These are phyloP conservation scores for Coregonus sp. DNA, from an alignment of 2,797 vertebrate species.

Conservation along the genomic window DNA sequence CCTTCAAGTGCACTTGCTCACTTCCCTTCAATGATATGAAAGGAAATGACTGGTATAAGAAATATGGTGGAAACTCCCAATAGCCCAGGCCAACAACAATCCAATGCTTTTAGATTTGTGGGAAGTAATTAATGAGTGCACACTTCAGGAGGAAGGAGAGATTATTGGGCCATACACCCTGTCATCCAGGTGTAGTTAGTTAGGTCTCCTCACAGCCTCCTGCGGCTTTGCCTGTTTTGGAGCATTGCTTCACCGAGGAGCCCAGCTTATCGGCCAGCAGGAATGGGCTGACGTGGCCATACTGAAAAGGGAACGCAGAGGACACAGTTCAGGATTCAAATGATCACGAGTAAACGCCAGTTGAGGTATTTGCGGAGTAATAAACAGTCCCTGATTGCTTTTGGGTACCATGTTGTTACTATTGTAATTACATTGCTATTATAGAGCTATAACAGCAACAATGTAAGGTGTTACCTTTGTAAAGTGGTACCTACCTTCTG, in stretches of 20 bases:
- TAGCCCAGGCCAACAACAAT: too few species aligned
- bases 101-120: too few species aligned
- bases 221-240: slow-evolving; percentile 61
- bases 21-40: too few species aligned
- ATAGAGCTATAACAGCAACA: neutral
- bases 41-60: too few species aligned
- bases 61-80: too few species aligned
- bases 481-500: slow-evolving; percentile 41
- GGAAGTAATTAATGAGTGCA: too few species aligned
- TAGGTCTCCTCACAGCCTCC: neutral
- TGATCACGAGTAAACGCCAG: neutral
- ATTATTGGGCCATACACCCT: too few species aligned
- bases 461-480: slow-evolving; percentile 53
- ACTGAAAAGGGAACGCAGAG: slow-evolving; percentile 49
- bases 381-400: neutral
- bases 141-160: too few species aligned
- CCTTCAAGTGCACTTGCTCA: too few species aligned
- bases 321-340: slow-evolving; percentile 6
- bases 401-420: neutral
- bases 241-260: slow-evolving; percentile 62
- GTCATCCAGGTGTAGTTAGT: neutral
- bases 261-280: slow-evolving; percentile 68
- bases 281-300: slow-evolving; percentile 73
- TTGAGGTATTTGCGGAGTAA: neutral
- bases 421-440: neutral